Evolutionary conservation across 2,888 invertebrate species (phyloP), one percentile per base, ranked within the genome.

Genomic region (Oasisia sp.): DNA sequence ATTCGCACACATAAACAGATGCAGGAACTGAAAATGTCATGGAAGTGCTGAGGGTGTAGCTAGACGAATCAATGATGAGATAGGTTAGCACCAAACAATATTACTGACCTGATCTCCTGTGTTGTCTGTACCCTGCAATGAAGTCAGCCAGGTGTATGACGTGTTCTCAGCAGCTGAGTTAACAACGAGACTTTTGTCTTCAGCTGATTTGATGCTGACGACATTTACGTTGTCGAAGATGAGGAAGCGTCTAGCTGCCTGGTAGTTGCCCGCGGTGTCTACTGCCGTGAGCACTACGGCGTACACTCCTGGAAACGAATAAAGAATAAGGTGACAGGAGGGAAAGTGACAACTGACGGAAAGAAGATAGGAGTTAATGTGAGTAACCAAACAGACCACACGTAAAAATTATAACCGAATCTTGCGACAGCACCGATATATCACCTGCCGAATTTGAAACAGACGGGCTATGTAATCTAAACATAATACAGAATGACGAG

Each of bases 141-240:
- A 32, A n/a, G 92, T 92, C 9, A 89, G n/a, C 92, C 92, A 92
- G 4, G 38, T 32, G 50, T 92, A 50, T 11, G 92, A 92, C 14
- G 92, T 92, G 90, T 92, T 92, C 32, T 38, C 44, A 0, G 92
- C 92, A 27, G 92, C 92, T 89, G 92, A 92, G 38, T 32, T 92
- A 7, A 92, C 92, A n/a, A 89, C 89, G 12, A 91, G 7, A 14
- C 4, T 32, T 14, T 89, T 74, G 32, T 32, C 32, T 14, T 56
- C 91, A 7, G 32, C 74, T 27, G 56, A 44, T 14, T 12, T 89
- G 12, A 91, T 45, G 32, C 0, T 44, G 32, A 91, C 91, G 2
- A 91, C 91, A n/a, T 91, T 32, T 12, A 74, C 32, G 91, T 91
- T 74, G 91, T 91, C 91, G 44, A 91, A 91, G 32, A 74, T 38